phyloP scores from a whole-genome alignment of 2,888 invertebrate species.

The Polymixis flavicincta region DNA sequence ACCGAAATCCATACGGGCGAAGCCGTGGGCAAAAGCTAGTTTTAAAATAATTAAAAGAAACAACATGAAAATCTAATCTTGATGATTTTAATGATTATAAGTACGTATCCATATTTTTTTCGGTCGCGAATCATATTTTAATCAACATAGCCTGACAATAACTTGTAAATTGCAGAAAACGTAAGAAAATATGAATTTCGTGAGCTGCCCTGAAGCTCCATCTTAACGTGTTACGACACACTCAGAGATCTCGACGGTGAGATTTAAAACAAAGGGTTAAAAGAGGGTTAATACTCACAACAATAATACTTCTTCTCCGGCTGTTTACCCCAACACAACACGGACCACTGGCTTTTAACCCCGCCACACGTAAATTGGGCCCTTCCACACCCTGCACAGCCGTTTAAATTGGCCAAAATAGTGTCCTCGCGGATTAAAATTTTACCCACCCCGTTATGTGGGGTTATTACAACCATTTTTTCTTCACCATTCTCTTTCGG shows the following conservation, averaged over 20 bases:
- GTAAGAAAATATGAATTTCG: too few species aligned
- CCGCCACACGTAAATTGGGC: slow-evolving; percentile 83
- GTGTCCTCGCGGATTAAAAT: slow-evolving; percentile 86
- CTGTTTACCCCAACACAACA: slow-evolving; percentile 85
- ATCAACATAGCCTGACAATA: too few species aligned
- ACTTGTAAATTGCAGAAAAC: too few species aligned
- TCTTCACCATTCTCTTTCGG: slow-evolving; percentile 72
- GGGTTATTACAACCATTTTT: slow-evolving; percentile 73
- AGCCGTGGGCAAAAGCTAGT: too few species aligned
- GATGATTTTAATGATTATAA: too few species aligned
- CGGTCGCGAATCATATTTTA: too few species aligned
- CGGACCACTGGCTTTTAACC: slow-evolving; percentile 84
- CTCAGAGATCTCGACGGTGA: too few species aligned
- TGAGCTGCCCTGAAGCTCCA: too few species aligned
- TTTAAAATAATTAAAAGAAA: too few species aligned
- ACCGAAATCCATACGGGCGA: too few species aligned
- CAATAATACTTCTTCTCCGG: slow-evolving; percentile 84
- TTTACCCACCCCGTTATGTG: slow-evolving; percentile 75
- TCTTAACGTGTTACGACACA: not conserved
- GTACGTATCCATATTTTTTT: too few species aligned
- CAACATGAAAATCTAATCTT: too few species aligned
- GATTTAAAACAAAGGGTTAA: not conserved
- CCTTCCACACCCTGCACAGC: slow-evolving; percentile 83
- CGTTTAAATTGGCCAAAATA: slow-evolving; percentile 79
- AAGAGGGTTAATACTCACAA: slow-evolving; percentile 75